These are phyloP conservation scores for Drosophila subpulchrella DNA, from an alignment of 1,140 invertebrate genomes.

Conservation along the genomic window DNA sequence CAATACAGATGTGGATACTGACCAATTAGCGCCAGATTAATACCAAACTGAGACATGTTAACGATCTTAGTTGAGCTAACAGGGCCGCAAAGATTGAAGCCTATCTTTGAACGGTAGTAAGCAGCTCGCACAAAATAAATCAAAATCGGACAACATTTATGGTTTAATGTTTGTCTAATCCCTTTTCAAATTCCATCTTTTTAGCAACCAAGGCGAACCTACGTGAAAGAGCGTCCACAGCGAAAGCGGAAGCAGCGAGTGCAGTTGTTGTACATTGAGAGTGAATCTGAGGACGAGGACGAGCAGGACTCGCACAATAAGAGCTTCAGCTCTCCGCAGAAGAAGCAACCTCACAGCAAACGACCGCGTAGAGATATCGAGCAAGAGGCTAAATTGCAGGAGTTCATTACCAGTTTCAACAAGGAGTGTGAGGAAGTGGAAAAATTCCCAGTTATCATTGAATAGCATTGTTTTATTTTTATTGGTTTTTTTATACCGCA, in stretches of 20 bases:
- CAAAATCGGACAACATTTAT: background rate
- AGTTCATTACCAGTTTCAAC: slow-evolving; percentile 71
- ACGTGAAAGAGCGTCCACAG: slow-evolving; percentile 61
- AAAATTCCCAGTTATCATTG: slow-evolving; percentile 64
- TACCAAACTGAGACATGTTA: slow-evolving; percentile 45
- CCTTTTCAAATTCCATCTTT: background rate
- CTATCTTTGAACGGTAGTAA: slow-evolving; percentile 79
- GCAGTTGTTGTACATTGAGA: slow-evolving; percentile 62
- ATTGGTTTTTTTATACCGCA: background rate
- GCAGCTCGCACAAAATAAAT: slow-evolving; percentile 53
- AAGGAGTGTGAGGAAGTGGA: slow-evolving; percentile 73
- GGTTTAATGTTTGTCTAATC: background rate
- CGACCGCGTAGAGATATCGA: slow-evolving; percentile 45
- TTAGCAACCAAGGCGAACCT: slow-evolving; percentile 67
- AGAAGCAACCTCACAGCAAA: slow-evolving; percentile 43
- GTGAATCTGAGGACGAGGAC: slow-evolving; percentile 58
- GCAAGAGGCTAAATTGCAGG: slow-evolving; percentile 53
- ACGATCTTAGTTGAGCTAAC: slow-evolving; percentile 66
- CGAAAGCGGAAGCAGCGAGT: slow-evolving; percentile 69
- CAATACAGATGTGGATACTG: background rate
- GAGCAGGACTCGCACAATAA: slow-evolving; percentile 48
- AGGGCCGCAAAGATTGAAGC: slow-evolving; percentile 80
- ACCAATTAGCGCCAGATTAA: slow-evolving; percentile 55
- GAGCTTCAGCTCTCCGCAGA: slow-evolving; percentile 45
- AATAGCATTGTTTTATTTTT: slow-evolving; percentile 34